Evolutionary conservation across 1,140 invertebrate species (phyloP), one percentile per base, ranked within the genome.

Genomic region (Drosophila virilis): DNA sequence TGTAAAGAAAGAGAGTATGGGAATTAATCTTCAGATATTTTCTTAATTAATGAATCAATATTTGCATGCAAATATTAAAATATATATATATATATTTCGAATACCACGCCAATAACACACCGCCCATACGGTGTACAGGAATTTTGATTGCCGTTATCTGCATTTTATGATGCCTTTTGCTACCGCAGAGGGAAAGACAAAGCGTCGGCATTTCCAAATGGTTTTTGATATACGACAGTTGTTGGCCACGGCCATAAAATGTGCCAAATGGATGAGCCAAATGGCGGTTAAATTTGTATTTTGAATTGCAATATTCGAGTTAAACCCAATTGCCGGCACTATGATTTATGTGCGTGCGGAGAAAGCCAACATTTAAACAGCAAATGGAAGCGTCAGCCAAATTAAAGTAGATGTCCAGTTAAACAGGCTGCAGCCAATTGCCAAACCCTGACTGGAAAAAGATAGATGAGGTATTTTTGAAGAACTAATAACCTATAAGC

Each of bases 101-200:
- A 28, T 28, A 5, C 4, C 22, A 28, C 22, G 22, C 22, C 22
- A 4, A 28, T 4, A 28, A 28, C 22, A 28, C 22, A 28, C 22
- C 4, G 22, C 0, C 22, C 22, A 0, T 4, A 28, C 22, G 22
- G 4, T 28, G 4, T 28, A 28, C 59, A 70, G 71, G 77, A 76
- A 79, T 78, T 83, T 83, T 84, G 80, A 88, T 84, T 88, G 83
- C 83, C 69, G 73, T 77, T 88, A 89, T 84, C 83, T 88, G 83
- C 77, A 84, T 89, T 89, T 88, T 88, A 88, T 88, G 88, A 80
- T 83, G 80, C 80, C 80, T 79, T 74, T 68, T 74, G 73, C 61
- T 57, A 81, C 78, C 66, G 78, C 78, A 80, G 32, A 71, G 22
- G 22, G 22, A 22, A 22, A 22, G 3, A 2, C 22, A 22, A 22